Percentiles rank a stretch among this genome's conserved stretches.
Evolutionary conservation across 1,140 invertebrate genomes (phyloP).

Genomic region (Drosophila lacertosa): DNA sequence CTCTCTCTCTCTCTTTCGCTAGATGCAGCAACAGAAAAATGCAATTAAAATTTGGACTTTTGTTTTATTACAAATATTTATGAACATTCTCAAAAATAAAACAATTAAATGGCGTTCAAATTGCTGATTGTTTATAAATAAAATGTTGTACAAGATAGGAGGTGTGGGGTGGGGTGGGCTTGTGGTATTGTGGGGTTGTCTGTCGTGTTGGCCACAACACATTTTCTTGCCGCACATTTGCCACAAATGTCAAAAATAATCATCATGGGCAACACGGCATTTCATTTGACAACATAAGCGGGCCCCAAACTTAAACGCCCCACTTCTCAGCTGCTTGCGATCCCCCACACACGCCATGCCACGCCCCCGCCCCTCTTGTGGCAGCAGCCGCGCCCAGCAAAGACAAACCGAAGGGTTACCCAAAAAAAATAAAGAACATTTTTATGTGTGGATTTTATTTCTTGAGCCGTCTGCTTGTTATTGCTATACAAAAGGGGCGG

Average conservation of each 20-base stretch:
- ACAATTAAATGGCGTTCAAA: conserved; percentile 71
- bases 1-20: background rate
- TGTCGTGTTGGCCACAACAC: conserved; percentile 9
- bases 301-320: conserved; percentile 13
- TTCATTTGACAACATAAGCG: conserved; percentile 71
- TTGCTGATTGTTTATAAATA: conserved; percentile 76
- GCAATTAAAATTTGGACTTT: conserved; percentile 78
- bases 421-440: conserved; percentile 73
- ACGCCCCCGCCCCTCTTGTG: too few relatives aligned
- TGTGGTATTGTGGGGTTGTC: background rate
- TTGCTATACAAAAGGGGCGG: conserved; percentile 4
- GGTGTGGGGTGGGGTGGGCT: background rate
- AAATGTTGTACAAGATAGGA: background rate
- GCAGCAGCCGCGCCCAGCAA: conserved; percentile 21
- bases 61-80: conserved; percentile 45
- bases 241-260: conserved; percentile 82
- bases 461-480: conserved; percentile 50
- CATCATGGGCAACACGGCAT: conserved; percentile 77
- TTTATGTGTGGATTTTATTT: conserved; percentile 65
- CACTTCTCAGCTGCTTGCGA: conserved; percentile 16
- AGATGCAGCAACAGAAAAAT: conserved; percentile 63
- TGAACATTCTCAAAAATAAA: conserved; percentile 55
- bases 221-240: conserved; percentile 63
- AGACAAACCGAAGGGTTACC: conserved; percentile 64
- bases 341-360: background rate